Conservation (phyloP, 2,797 vertebrate genomes). For the Gallinago stenura region DNA sequence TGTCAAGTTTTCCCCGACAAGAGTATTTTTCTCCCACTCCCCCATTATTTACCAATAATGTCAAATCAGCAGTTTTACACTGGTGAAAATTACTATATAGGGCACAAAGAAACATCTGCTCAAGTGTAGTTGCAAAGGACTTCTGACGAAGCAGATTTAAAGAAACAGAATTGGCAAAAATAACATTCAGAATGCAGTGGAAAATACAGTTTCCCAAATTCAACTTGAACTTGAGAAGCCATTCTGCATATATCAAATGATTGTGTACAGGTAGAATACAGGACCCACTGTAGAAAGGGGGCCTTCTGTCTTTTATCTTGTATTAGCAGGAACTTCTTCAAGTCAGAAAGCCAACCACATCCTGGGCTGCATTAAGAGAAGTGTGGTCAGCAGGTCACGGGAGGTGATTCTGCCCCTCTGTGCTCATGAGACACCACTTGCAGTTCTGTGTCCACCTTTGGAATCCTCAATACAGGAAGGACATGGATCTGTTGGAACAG, state of each 20-base stretch:
- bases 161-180: neutral
- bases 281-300: neutral
- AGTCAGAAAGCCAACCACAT: no score
- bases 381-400: no score
- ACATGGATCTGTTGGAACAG: no score
- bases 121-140: neutral
- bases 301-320: neutral
- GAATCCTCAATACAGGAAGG: no score
- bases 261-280: neutral
- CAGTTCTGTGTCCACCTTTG: no score
- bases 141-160: neutral
- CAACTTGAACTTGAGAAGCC: neutral
- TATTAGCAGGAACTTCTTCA: neutral
- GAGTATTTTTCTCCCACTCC: neutral
- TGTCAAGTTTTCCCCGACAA: neutral
- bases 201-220: neutral
- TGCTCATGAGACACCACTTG: no score
- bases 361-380: no score
- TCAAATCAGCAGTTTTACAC: neutral
- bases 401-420: no score
- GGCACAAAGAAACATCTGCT: neutral
- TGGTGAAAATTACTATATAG: neutral
- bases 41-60: neutral
- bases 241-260: neutral
- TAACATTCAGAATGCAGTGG: neutral